Base-by-base conservation (phyloP, 2,113 vertebrate genomes). In the Progne subis region DNA sequence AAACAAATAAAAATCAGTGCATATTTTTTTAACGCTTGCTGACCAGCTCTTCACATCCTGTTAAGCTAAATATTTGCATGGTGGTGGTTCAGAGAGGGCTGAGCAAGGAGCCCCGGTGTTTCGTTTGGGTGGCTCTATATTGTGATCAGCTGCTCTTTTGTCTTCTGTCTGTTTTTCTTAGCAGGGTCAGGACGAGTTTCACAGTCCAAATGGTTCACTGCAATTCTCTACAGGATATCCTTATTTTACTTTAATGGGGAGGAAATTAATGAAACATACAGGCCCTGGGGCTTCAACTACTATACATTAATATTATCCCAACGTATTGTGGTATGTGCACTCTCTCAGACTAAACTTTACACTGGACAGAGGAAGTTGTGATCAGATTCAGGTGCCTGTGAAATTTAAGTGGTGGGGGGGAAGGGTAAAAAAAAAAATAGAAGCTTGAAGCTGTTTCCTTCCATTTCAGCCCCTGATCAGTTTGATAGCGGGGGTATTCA, bases 221-320 rank as follows among this genome's bases (percentile, higher is more conserved):
- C 97, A 97, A 96, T 97, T 97, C 97, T 97, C 96, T 97, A 98
- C 97, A 98, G 97, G 98, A 98, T 98, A 97, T 98, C 97, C 97
- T 97, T 96, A 94, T 98, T 97, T 97, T 97, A 94, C 97, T 97
- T 96, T 97, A 98, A 97, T 98, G 97, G 96, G 96, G 96, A 98
- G 97, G 97, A 98, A 98, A 97, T 97, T 97, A 98, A 97, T 98
- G 98, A 97, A 98, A 97, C 97, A 97, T 96, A 97, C 97, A 96
- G 96, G 91, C 97, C 98, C 97, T 94, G 96, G 93, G 97, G 98
- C 97, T 92, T 96, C 82, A 88, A 95, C 97, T 97, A 95, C 96
- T 98, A 97, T 98, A 97, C 97, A 97, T 97, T 97, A 97, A 97
- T 98, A 98, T 97, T 96, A 98, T 97, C 98, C 97, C 95, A 96